Conservation (phyloP, 2,888 invertebrate species). For the Heliconius cydno region DNA sequence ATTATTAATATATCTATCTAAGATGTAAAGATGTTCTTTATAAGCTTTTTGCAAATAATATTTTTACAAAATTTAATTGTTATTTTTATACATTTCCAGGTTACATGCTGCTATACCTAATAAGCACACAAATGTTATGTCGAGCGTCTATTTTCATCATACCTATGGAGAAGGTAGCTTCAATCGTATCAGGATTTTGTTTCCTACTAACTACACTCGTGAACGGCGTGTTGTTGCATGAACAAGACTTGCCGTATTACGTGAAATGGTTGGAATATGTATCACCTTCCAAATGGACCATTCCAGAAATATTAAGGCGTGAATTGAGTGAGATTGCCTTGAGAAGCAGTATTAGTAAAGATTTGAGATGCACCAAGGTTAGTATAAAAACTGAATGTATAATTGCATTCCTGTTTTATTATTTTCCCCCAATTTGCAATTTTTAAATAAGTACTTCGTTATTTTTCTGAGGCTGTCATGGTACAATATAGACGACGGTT, state of each 20-base stretch:
- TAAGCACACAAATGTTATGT: slow-evolving; percentile 86
- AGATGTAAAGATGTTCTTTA: too few relatives aligned
- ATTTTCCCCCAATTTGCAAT: neutral
- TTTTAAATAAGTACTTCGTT: neutral
- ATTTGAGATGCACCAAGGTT: slow-evolving; percentile 87
- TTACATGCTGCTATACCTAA: slow-evolving; percentile 88
- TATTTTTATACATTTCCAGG: slow-evolving; percentile 71
- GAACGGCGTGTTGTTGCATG: slow-evolving; percentile 88
- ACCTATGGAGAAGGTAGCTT: slow-evolving; percentile 86
- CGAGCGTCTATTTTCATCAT: slow-evolving; percentile 87
- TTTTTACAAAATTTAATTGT: too few relatives aligned
- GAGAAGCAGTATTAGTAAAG: slow-evolving; percentile 76
- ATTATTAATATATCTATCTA: too few relatives aligned
- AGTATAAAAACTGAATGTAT: slow-evolving; percentile 40
- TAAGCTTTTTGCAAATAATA: too few relatives aligned
- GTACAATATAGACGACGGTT: too few relatives aligned
- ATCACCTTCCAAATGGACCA: slow-evolving; percentile 89
- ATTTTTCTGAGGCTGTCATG: neutral
- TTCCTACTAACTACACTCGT: slow-evolving; percentile 85
- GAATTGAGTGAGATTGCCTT: slow-evolving; percentile 87
- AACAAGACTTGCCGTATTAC: slow-evolving; percentile 86
- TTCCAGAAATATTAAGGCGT: slow-evolving; percentile 86
- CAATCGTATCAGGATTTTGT: slow-evolving; percentile 84
- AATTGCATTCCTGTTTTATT: too few relatives aligned
- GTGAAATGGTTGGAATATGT: slow-evolving; percentile 86